Evolutionary conservation across 2,797 vertebrate genomes (phyloP).

Genomic region (Discoglossus pictus): DNA sequence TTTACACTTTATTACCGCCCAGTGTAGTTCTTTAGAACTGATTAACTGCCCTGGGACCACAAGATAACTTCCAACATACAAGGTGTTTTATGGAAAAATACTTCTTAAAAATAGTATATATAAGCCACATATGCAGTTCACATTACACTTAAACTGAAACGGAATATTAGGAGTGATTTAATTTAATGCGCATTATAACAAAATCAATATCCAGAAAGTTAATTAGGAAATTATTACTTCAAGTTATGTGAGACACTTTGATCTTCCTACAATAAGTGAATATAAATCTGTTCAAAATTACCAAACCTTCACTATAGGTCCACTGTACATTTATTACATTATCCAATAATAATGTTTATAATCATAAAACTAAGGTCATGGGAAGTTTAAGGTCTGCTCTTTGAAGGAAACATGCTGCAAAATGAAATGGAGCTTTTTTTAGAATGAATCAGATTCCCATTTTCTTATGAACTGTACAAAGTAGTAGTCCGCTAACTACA

Average conservation of each 20-base stretch:
- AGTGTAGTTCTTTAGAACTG: too few species aligned
- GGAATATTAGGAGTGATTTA: slow-evolving; percentile 20
- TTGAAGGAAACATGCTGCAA: slow-evolving; percentile 15
- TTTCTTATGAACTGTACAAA: too few species aligned
- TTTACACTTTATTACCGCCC: too few species aligned
- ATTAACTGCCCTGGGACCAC: too few species aligned
- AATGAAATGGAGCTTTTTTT: too few species aligned
- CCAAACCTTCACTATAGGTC: neutral
- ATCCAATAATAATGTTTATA: slow-evolving; percentile 6
- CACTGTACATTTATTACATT: neutral
- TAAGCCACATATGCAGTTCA: slow-evolving; percentile 5
- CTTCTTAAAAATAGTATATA: slow-evolving; percentile 14
- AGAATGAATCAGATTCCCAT: too few species aligned
- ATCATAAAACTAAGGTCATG: slow-evolving; percentile 25
- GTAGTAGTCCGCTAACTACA: too few species aligned
- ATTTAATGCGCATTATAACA: neutral
- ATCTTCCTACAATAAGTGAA: slow-evolving; percentile 2
- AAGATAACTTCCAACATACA: slow-evolving; percentile 1
- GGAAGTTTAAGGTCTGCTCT: slow-evolving; percentile 22
- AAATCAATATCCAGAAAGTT: slow-evolving; percentile 3
- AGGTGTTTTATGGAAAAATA: slow-evolving; percentile 23
- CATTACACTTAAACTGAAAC: slow-evolving; percentile 16
- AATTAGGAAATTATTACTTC: neutral
- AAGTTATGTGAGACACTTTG: slow-evolving; percentile 6
- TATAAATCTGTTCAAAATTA: slow-evolving; percentile 22